Evolutionary conservation across 2,113 vertebrate species (phyloP).

Genomic region (Anhinga anhinga): DNA sequence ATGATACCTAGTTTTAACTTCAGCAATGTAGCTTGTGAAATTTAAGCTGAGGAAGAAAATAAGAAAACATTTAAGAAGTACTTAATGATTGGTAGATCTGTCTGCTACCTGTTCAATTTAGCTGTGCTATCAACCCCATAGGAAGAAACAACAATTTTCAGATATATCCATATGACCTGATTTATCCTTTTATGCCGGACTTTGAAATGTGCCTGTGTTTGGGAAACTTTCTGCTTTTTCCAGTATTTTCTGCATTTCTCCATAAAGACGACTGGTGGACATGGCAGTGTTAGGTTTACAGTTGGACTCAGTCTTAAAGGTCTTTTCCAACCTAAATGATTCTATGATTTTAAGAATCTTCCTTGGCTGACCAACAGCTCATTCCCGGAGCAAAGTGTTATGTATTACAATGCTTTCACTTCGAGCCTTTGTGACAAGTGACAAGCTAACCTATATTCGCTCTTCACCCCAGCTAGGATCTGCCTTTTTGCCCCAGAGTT

Average conservation of each 20-base stretch:
- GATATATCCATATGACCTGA: neutral
- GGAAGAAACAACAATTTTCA: neutral
- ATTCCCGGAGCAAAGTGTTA: neutral
- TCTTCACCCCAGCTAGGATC: neutral
- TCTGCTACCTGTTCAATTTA: neutral
- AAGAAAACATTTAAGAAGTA: neutral
- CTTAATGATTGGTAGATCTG: neutral
- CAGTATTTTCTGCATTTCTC: neutral
- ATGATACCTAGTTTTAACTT: neutral
- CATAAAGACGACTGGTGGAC: neutral
- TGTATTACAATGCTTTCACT: accelerated
- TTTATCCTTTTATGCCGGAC: neutral
- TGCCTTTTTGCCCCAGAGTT: neutral
- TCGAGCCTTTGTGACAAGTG: neutral
- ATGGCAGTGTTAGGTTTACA: neutral
- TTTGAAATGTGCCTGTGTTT: neutral
- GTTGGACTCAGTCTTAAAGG: neutral
- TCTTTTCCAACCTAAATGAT: neutral
- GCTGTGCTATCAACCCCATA: neutral
- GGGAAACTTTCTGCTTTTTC: neutral
- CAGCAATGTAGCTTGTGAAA: neutral
- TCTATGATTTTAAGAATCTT: neutral
- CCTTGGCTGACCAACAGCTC: neutral
- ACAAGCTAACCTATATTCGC: neutral
- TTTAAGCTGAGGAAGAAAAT: neutral